A percentile compares a stretch with the other conserved stretches of the same genome.
These are phyloP conservation scores for Noctua comes DNA, from an alignment of 2,888 invertebrate genomes.

Conservation along the genomic window DNA sequence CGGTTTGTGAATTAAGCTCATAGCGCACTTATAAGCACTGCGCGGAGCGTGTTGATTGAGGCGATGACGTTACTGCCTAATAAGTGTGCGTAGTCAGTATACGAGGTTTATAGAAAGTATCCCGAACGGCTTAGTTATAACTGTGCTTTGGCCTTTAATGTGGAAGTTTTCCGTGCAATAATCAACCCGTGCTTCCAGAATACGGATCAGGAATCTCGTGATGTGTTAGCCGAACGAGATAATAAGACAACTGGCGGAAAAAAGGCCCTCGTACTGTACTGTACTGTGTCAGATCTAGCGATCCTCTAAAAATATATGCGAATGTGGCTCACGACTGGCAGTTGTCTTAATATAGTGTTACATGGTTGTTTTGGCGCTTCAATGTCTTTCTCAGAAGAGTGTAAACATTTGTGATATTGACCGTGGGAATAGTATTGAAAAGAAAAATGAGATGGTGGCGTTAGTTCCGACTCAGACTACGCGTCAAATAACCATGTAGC, in stretches of 20 bases:
- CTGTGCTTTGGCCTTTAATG: neutral
- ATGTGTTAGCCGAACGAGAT: constrained; percentile 3
- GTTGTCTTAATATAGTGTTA: neutral
- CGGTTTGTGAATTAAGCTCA: neutral
- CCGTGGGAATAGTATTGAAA: neutral
- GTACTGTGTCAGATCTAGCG: too few relatives aligned
- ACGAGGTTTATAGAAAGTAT: neutral
- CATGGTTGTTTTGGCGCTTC: neutral
- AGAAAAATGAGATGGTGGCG: neutral
- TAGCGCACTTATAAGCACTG: neutral
- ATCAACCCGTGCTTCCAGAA: neutral
- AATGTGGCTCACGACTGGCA: neutral
- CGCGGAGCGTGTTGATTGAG: neutral
- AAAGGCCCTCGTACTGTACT: neutral
- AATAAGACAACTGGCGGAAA: neutral
- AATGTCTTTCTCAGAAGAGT: neutral
- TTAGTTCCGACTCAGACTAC: neutral
- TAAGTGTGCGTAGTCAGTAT: neutral
- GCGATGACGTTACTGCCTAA: neutral
- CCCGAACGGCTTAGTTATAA: neutral
- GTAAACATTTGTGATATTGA: too few relatives aligned
- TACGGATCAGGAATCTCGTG: constrained; percentile 24
- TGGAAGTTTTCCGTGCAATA: neutral
- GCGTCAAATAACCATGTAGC: too few relatives aligned
- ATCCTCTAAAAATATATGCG: neutral